A percentile compares a stretch with the other conserved stretches of the same genome.
Evolutionary conservation across 2,113 vertebrate genomes (phyloP).

Genomic region (Percina caprodes): DNA sequence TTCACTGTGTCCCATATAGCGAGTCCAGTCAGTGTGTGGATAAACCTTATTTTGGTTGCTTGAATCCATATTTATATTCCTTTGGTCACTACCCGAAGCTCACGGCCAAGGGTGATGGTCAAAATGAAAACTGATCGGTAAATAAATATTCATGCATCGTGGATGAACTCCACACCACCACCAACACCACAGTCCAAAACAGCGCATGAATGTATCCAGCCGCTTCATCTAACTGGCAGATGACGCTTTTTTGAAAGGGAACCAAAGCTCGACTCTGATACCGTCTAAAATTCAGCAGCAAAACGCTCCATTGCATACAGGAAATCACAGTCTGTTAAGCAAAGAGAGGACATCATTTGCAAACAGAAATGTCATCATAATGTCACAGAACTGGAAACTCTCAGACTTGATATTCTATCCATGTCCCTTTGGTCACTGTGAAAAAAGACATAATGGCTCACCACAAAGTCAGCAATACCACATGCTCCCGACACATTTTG

Average conservation of each 20-base stretch:
- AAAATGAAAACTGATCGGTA: conserved; percentile 17
- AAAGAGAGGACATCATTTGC: conserved; percentile 28
- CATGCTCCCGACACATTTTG: not conserved
- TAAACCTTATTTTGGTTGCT: conserved; percentile 38
- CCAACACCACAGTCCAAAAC: not conserved
- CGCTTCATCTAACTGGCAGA: conserved; percentile 15
- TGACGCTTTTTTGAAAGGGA: conserved; percentile 20
- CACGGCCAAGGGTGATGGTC: conserved; percentile 7
- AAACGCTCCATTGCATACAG: not conserved
- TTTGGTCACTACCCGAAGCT: conserved; percentile 6
- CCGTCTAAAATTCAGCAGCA: conserved; percentile 16
- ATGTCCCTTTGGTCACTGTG: not conserved
- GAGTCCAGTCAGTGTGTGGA: conserved; percentile 18
- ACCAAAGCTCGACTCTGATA: conserved; percentile 3
- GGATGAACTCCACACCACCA: not conserved
- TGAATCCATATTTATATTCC: conserved; percentile 19
- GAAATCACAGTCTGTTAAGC: conserved; percentile 50
- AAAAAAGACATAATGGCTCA: conserved; percentile 25
- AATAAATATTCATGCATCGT: not conserved
- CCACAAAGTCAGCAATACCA: not conserved
- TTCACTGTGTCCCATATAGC: conserved; percentile 19
- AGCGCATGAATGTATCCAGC: not conserved
- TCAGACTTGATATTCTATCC: conserved; percentile 37
- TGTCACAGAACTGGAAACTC: conserved; percentile 42
- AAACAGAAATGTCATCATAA: conserved; percentile 48